A percentile compares a stretch with the other conserved stretches of the same genome.
Conservation (phyloP, 2,888 invertebrate genomes). For the Campoplex nolae region DNA sequence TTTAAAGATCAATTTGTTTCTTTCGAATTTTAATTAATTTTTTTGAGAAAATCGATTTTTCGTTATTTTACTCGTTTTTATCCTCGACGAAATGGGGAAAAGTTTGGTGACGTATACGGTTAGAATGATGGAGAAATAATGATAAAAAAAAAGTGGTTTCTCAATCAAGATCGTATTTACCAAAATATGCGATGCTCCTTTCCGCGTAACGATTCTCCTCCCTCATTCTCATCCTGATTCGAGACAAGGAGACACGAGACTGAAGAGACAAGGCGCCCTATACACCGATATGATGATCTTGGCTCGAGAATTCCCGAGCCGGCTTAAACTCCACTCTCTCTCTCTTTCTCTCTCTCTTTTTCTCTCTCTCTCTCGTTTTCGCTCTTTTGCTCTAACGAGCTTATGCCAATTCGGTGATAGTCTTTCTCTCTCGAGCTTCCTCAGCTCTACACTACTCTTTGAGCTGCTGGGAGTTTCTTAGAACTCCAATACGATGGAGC, state of each 20-base stretch:
- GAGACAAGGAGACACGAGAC: slow-evolving; percentile 48
- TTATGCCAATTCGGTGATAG: slow-evolving; percentile 40
- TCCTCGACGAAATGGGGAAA: too few relatives aligned
- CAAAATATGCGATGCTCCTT: slow-evolving; percentile 80
- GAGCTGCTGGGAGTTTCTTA: slow-evolving; percentile 55
- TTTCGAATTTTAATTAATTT: neutral
- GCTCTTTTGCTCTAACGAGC: slow-evolving; percentile 28
- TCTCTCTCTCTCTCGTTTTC: slow-evolving; percentile 1
- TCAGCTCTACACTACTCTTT: slow-evolving; percentile 21
- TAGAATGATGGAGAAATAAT: neutral
- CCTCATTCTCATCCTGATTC: slow-evolving; percentile 79
- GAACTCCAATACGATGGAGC: slow-evolving; percentile 68
- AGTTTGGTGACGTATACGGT: too few relatives aligned
- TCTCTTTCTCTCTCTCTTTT: slow-evolving; percentile 2
- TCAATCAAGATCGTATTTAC: slow-evolving; percentile 71
- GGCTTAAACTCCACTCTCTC: slow-evolving; percentile 13
- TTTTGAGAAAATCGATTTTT: too few relatives aligned
- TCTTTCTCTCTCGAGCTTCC: slow-evolving; percentile 29
- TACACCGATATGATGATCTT: slow-evolving; percentile 53
- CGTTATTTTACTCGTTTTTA: too few relatives aligned
- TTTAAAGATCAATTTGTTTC: neutral
- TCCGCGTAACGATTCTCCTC: slow-evolving; percentile 80
- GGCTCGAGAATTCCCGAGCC: slow-evolving; percentile 59
- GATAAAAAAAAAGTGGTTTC: neutral
- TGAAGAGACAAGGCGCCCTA: slow-evolving; percentile 40